phyloP scores from a whole-genome alignment of 2,888 invertebrate genomes.

The Heliothis peltigera region DNA sequence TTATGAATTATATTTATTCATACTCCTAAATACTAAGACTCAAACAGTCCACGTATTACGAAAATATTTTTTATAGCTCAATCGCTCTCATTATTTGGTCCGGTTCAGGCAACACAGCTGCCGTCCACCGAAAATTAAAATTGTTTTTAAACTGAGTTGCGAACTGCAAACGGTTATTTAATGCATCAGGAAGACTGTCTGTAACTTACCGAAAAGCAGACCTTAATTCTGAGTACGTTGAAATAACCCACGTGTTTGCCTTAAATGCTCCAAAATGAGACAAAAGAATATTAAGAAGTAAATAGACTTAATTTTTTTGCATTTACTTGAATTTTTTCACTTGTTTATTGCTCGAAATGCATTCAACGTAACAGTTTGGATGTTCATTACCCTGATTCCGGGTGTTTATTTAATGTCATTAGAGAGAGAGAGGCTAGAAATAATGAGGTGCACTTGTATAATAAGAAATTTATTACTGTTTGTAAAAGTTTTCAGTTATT shows the following conservation, averaged over 20 bases:
- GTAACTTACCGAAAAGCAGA: slow-evolving; percentile 43
- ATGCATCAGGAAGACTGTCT: slow-evolving; percentile 23
- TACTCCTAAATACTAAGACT: slow-evolving; percentile 15
- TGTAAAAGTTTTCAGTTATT: slow-evolving; percentile 43
- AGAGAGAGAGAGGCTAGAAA: slow-evolving; percentile 33
- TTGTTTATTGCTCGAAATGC: slow-evolving; percentile 29
- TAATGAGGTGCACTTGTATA: slow-evolving; percentile 40
- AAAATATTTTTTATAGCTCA: slow-evolving; percentile 39
- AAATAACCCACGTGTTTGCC: slow-evolving; percentile 28
- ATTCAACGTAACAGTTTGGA: slow-evolving; percentile 37
- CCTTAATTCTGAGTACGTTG: slow-evolving; percentile 27
- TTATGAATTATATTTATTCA: slow-evolving; percentile 44
- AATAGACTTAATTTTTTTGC: slow-evolving; percentile 13
- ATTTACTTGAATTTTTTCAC: slow-evolving; percentile 27
- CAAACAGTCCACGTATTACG: slow-evolving; percentile 21
- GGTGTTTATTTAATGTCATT: slow-evolving; percentile 37
- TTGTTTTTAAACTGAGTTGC: slow-evolving; percentile 46
- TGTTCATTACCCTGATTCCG: slow-evolving; percentile 38
- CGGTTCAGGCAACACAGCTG: slow-evolving; percentile 44
- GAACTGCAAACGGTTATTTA: slow-evolving; percentile 47
- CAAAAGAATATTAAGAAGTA: slow-evolving; percentile 39
- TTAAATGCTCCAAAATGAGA: slow-evolving; percentile 10
- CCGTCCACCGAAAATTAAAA: slow-evolving; percentile 51
- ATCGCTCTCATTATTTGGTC: slow-evolving; percentile 51
- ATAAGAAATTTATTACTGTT: slow-evolving; percentile 33